Percentiles rank a stretch among this genome's conserved stretches.
Evolutionary conservation across 2,888 invertebrate genomes (phyloP).

Genomic region (Lasioglossum lativentre): DNA sequence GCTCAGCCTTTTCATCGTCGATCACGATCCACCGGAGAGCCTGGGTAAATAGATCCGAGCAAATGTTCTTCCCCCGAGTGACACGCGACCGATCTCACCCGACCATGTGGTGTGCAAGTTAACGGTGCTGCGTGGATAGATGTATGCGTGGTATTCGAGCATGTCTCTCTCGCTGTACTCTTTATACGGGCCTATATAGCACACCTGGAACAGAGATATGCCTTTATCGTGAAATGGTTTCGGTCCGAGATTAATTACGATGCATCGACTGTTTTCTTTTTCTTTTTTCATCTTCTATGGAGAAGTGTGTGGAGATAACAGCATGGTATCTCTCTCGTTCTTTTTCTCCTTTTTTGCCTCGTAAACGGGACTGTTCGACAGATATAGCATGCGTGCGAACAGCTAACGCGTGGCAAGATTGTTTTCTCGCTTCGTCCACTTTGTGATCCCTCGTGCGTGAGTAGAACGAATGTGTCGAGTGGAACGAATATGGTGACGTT

Average conservation of each 20-base stretch:
- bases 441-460: neutral
- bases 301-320: neutral
- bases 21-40: conserved; percentile 35
- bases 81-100: conserved; percentile 51
- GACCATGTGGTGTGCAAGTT: conserved; percentile 59
- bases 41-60: conserved; percentile 46
- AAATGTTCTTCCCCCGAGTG: conserved; percentile 18
- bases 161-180: neutral
- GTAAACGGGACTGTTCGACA: neutral
- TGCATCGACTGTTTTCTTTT: neutral
- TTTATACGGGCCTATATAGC: neutral
- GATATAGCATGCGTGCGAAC: neutral
- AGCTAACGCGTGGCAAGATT: conserved; percentile 10
- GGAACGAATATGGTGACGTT: conserved; percentile 8
- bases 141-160: conserved; percentile 18
- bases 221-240: neutral
- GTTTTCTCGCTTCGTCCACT: conserved; percentile 13
- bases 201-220: neutral
- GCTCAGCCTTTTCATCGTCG: neutral
- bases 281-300: neutral
- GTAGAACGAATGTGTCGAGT: neutral
- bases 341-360: neutral
- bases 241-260: neutral
- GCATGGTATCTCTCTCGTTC: too few species aligned
- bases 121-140: conserved; percentile 55